Evolutionary conservation across 2,888 invertebrate genomes (phyloP).

Genomic region (Clusia tigrina): DNA sequence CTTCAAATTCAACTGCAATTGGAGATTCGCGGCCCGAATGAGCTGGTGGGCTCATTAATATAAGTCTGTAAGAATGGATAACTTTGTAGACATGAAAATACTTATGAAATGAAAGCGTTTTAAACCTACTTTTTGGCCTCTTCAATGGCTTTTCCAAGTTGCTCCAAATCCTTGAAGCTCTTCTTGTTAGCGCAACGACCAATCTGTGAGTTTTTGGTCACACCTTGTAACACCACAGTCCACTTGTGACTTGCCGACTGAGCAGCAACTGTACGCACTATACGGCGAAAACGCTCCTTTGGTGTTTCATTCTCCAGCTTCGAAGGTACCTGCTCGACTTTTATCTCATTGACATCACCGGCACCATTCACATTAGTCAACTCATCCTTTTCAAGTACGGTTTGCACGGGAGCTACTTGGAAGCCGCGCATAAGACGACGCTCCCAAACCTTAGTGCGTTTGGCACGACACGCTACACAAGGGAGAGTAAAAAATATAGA

Average conservation of each 20-base stretch:
- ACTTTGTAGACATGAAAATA: constrained; percentile 3
- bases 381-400: constrained; percentile 68
- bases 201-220: constrained; percentile 76
- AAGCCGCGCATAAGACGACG: constrained; percentile 88
- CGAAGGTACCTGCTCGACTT: constrained; percentile 52
- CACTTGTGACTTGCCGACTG: constrained; percentile 77
- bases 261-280: constrained; percentile 77
- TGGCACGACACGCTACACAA: constrained; percentile 80
- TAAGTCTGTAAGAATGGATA: constrained; percentile 41
- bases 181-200: constrained; percentile 77
- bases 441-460: constrained; percentile 85
- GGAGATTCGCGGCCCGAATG: constrained; percentile 68
- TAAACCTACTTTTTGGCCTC: constrained; percentile 66
- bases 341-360: constrained; percentile 56
- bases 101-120: background rate
- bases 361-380: constrained; percentile 60
- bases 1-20: constrained; percentile 72
- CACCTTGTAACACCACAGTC: constrained; percentile 74
- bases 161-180: constrained; percentile 78
- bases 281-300: constrained; percentile 74
- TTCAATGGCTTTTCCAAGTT: constrained; percentile 80
- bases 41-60: constrained; percentile 63
- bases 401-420: constrained; percentile 77
- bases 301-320: constrained; percentile 63
- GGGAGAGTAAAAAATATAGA: background rate